Conservation (phyloP, 2,797 vertebrate genomes). For the Paguma larvata region DNA sequence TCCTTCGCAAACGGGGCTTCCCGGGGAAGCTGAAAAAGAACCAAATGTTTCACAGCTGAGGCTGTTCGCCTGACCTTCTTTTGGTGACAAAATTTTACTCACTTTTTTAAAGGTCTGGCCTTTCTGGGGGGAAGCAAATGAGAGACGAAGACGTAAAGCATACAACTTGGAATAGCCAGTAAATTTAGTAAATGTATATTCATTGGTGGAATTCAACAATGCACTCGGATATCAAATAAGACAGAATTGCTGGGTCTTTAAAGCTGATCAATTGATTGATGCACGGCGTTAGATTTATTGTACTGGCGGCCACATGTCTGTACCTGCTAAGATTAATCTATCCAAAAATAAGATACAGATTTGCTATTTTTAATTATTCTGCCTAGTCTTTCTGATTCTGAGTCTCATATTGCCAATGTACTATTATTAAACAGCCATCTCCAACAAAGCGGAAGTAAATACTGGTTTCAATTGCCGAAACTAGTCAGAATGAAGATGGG, state of each 20-base stretch:
- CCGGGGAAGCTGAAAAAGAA: slow-evolving; percentile 22
- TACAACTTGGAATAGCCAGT: not conserved
- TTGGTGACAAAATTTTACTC: not conserved
- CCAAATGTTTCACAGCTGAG: slow-evolving; percentile 6
- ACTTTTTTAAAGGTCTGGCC: not conserved
- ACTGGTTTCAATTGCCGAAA: slow-evolving; percentile 41
- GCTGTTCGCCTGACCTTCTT: not conserved
- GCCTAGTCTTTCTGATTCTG: not conserved
- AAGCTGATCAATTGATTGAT: not conserved
- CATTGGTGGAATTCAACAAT: not conserved
- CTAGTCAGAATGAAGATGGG: not conserved
- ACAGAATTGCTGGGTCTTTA: not conserved
- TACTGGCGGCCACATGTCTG: not conserved
- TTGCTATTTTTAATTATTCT: not conserved
- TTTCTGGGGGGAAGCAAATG: not conserved
- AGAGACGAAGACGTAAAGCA: not conserved
- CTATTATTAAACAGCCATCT: not conserved
- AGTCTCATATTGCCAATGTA: not conserved
- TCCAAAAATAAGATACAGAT: not conserved
- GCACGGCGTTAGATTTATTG: not conserved
- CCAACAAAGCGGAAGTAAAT: not conserved
- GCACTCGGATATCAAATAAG: not conserved
- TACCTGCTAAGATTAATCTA: not conserved
- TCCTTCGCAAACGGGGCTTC: slow-evolving; percentile 43
- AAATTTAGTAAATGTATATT: not conserved